These are phyloP conservation scores for Lasiurus cinereus DNA, from an alignment of 2,113 vertebrate species.

Conservation along the genomic window DNA sequence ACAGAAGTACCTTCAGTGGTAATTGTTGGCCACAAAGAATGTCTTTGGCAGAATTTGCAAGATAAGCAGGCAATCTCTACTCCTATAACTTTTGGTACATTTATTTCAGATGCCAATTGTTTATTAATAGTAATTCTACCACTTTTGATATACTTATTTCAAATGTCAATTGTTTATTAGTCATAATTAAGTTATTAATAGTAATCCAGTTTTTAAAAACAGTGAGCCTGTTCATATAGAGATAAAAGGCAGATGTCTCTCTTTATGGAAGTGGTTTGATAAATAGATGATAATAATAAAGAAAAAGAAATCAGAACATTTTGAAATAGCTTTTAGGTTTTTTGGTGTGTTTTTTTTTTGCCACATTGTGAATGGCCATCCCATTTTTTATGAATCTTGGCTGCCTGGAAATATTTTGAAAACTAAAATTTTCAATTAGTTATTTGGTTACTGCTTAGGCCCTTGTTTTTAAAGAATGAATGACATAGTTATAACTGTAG, in stretches of 20 bases:
- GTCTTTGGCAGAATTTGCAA: neutral
- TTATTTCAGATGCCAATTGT: constrained; percentile 39
- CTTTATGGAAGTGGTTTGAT: constrained; percentile 8
- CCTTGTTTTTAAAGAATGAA: constrained; percentile 44
- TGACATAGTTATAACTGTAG: neutral
- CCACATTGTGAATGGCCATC: neutral
- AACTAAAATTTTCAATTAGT: constrained; percentile 51
- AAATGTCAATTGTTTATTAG: constrained; percentile 3
- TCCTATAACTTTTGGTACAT: neutral
- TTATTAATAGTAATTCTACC: constrained; percentile 30
- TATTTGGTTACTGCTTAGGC: neutral
- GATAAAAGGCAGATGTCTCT: neutral
- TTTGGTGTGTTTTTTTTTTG: neutral
- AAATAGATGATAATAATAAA: constrained; percentile 21
- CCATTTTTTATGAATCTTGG: constrained; percentile 35
- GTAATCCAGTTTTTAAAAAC: constrained; percentile 24
- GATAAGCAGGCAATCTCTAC: neutral
- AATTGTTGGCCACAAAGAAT: neutral
- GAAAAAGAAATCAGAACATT: neutral
- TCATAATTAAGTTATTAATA: constrained; percentile 9
- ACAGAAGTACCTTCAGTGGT: neutral
- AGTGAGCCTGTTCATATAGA: neutral
- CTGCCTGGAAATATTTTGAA: constrained; percentile 32
- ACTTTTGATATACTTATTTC: constrained; percentile 47
- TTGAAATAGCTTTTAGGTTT: neutral